Percentiles rank a stretch among this genome's conserved stretches.
These are phyloP conservation scores for Petrophora chlorosata DNA, from an alignment of 2,888 invertebrate genomes.

Conservation along the genomic window DNA sequence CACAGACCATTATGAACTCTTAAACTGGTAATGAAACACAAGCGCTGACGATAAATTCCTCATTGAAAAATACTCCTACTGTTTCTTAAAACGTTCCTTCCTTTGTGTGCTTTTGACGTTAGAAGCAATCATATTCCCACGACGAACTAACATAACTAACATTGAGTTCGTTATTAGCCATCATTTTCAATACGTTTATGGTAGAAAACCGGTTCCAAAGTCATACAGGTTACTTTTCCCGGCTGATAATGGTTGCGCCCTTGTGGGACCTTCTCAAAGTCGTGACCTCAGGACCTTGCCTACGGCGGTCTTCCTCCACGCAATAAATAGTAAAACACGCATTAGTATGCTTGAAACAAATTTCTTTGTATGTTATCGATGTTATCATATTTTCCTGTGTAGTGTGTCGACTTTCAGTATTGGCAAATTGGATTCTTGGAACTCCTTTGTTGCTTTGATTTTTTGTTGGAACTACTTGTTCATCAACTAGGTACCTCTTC, in stretches of 20 bases:
- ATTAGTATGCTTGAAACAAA: slow-evolving; percentile 29
- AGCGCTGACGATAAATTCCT: neutral
- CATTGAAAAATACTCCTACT: no score
- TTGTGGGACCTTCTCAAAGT: slow-evolving; percentile 75
- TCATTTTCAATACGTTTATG: slow-evolving; percentile 34
- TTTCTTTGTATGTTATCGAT: slow-evolving; percentile 19
- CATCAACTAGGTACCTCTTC: neutral
- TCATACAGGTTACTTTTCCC: slow-evolving; percentile 44
- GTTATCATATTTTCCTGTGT: slow-evolving; percentile 24
- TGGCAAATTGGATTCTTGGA: slow-evolving; percentile 11
- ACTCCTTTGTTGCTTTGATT: slow-evolving; percentile 1
- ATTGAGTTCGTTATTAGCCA: slow-evolving; percentile 38
- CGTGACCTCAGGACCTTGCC: slow-evolving; percentile 78
- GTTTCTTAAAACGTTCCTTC: no score
- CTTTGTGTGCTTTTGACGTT: slow-evolving; percentile 7
- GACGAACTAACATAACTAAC: slow-evolving; percentile 27
- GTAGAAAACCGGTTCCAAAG: slow-evolving; percentile 51
- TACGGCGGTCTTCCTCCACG: slow-evolving; percentile 51
- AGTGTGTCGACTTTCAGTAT: neutral
- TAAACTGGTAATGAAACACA: neutral
- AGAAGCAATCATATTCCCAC: slow-evolving; percentile 17
- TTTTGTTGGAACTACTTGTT: slow-evolving; percentile 1
- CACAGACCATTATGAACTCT: no score
- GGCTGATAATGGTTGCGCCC: slow-evolving; percentile 57
- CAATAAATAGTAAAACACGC: slow-evolving; percentile 35